Evolutionary conservation across 2,888 invertebrate genomes (phyloP).

Genomic region (Volucella inanis): DNA sequence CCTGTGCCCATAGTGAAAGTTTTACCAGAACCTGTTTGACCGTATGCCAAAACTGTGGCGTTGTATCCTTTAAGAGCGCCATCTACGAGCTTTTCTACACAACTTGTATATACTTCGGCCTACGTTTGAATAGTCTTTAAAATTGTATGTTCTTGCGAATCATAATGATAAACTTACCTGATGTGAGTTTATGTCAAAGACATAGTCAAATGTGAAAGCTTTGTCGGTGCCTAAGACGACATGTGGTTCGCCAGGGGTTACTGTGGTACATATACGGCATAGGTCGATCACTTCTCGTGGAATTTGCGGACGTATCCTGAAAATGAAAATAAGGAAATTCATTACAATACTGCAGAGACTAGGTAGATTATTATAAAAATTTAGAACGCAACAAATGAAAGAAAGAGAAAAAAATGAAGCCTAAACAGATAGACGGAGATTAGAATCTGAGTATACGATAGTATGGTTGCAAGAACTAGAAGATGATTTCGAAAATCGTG

Average conservation of each 20-base stretch:
- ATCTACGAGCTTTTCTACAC: constrained; percentile 93
- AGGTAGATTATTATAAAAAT: background rate
- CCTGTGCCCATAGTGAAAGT: constrained; percentile 99
- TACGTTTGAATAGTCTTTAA: constrained; percentile 48
- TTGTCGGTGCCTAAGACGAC: constrained; percentile 96
- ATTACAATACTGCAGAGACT: background rate
- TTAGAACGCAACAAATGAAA: background rate
- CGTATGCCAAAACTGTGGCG: constrained; percentile 98
- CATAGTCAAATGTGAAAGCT: constrained; percentile 97
- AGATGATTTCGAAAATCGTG: too few relatives aligned
- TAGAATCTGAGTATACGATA: too few relatives aligned
- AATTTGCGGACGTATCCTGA: constrained; percentile 96
- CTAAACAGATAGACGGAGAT: too few relatives aligned
- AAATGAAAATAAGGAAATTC: constrained; percentile 76
- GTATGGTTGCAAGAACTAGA: too few relatives aligned
- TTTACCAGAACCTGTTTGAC: constrained; percentile 99
- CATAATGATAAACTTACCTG: constrained; percentile 85
- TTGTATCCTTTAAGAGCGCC: constrained; percentile 98
- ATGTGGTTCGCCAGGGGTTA: constrained; percentile 94
- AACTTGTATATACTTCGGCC: constrained; percentile 90
- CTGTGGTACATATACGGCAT: constrained; percentile 95
- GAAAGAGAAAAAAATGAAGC: background rate
- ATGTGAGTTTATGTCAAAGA: constrained; percentile 91
- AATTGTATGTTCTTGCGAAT: background rate
- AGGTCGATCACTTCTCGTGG: constrained; percentile 96